Base-by-base conservation (phyloP, 2,888 invertebrate species). In the Apodemia mormo region DNA sequence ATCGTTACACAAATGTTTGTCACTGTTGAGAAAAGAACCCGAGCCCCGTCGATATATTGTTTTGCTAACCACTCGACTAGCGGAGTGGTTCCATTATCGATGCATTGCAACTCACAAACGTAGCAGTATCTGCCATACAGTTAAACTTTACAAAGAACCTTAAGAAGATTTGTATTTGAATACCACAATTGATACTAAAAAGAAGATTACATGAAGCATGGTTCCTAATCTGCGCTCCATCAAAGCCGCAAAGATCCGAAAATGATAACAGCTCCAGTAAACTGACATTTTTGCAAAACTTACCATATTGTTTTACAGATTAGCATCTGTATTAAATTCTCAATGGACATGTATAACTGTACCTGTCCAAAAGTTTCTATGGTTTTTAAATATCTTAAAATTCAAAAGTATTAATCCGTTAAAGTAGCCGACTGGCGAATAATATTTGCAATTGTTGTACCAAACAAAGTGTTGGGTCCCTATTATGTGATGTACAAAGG, bases 291-390 rank as follows among this genome's bases (percentile, higher is more conserved):
- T 88, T 86, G 84, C 87, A 82, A 88, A 86, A 84, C 85, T 84
- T 81, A 83, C 79, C 81, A 86, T 82, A 86, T 90, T 92, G 92
- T 92, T 90, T 91, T 87, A 89, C 74, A 83, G 92, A 92, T 85
- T 87, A 91, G 80, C 88, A 92, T 92, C 90, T 87, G 85, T 81
- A 79, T 79, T 77, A 76, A 81, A 80, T 22, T 40, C 22, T 40
- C 37, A 68, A 49, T 49, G 61, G 45, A 9, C 14, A 12, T 33
- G 9, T 64, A 49, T 65, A 65, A 92, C 91, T 88, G 92, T 92
- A 90, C 86, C 87, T 89, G 85, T 81, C 75, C 79, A 80, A 81
- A 81, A 83, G 84, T 83, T 88, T 87, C 81, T 84, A 83, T 81
- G 78, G 78, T 80, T 79, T 78, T 76, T 75, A 76, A 77, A 77